Evolutionary conservation across 2,797 vertebrate genomes (phyloP).

Genomic region (Falco biarmicus): DNA sequence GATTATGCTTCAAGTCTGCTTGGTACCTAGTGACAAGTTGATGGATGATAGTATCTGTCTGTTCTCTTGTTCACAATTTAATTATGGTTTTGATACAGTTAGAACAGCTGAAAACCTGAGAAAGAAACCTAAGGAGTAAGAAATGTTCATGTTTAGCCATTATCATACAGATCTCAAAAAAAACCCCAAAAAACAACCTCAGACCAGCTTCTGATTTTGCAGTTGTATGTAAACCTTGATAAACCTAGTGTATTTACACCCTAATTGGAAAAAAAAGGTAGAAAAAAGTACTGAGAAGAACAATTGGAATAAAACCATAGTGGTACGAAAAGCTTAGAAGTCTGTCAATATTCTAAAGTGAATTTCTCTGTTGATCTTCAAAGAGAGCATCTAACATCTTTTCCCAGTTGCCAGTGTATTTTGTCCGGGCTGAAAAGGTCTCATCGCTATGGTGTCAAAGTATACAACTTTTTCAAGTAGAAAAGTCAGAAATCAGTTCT

Average conservation of each 20-base stretch:
- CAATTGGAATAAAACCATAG: neutral
- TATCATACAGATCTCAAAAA: neutral
- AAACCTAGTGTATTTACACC: neutral
- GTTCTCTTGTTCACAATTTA: constrained; percentile 16
- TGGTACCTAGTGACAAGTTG: constrained; percentile 3
- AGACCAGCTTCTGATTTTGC: neutral
- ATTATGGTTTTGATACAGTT: neutral
- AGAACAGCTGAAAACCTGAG: neutral
- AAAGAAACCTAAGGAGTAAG: neutral
- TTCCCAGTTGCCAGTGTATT: neutral
- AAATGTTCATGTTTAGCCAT: neutral
- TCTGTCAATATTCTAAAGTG: neutral
- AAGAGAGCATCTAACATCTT: neutral
- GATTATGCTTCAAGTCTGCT: constrained; percentile 3
- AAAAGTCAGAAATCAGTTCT: constrained; percentile 33
- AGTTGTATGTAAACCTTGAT: neutral
- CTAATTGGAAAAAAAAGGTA: neutral
- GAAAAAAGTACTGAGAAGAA: neutral
- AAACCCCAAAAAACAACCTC: neutral
- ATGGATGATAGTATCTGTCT: constrained; percentile 14
- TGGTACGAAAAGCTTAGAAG: neutral
- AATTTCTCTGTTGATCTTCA: constrained; percentile 8
- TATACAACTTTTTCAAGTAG: constrained; percentile 24
- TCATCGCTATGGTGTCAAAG: constrained; percentile 18
- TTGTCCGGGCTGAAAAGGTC: constrained; percentile 36